Base-by-base conservation (phyloP, 2,113 vertebrate genomes). In the Raja brachyura region DNA sequence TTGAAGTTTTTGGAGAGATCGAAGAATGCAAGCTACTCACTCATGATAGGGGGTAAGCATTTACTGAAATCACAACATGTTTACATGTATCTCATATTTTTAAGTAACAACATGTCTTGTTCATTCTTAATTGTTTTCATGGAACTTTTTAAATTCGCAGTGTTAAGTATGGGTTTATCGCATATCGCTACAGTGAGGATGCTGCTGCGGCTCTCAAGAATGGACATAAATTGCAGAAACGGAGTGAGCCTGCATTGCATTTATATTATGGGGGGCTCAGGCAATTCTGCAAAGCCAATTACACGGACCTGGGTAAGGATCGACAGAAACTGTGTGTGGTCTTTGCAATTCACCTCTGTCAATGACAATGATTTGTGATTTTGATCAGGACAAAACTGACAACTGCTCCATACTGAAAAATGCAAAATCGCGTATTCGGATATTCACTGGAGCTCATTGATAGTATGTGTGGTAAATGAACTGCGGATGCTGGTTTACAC, bases 21-120 rank as follows among this genome's bases (percentile, higher is more conserved):
- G 97, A 98, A 68, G 98, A 99, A 94, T 99, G 98, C 96, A 98
- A 97, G 94, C 97, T 99, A 95, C 96, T 98, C 95, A 96, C 96
- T 39, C 97, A 97, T 95, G 98, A 97, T 93, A 97, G 97, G 97
- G 90, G 90, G 90, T 92, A 92, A 92, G 66, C 0, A 25, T 54
- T 73, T 54, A 92, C 54, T 8, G 33, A 74, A 20, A 8, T 48
- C 48, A 4, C 5, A 33, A 8, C 6, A 74, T 8, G 18, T 68
- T 90, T 33, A n/a, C 7, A 70, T 90, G 13, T n/a, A 90, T 22
- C 25, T 68, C 22, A 59, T 85, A 61, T 85, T 85, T 81, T 61
- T 18, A 18, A 10, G 31, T 20, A 22, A 70, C 31, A 28, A 61
- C 14, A 56, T 8, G n/a, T 59, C 25, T 4, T 54, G 5, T 73